phyloP scores from a whole-genome alignment of 2,888 invertebrate genomes.

The Phortica okadai region DNA sequence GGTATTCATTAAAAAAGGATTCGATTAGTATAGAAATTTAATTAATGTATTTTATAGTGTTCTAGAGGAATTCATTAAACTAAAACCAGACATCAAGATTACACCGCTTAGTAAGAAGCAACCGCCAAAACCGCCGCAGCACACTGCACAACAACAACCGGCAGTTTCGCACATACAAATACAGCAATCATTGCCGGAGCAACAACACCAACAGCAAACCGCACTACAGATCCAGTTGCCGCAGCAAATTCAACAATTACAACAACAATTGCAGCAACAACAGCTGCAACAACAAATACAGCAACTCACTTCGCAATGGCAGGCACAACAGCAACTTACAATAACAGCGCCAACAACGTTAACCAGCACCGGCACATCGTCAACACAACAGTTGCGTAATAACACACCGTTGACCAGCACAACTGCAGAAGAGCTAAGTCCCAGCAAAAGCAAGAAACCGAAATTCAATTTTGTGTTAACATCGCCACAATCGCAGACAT shows the following conservation, averaged over 20 bases:
- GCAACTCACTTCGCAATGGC: conserved; percentile 64
- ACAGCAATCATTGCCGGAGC: conserved; percentile 44
- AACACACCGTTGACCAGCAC: neutral
- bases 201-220: conserved; percentile 44
- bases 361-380: conserved; percentile 40
- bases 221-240: conserved; percentile 48
- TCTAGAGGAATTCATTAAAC: conserved; percentile 73
- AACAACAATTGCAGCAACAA: conserved; percentile 51
- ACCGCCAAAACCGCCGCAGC: neutral
- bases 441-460: conserved; percentile 71
- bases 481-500: conserved; percentile 61
- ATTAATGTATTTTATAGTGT: conserved; percentile 55
- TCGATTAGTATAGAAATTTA: no score
- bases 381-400: conserved; percentile 6
- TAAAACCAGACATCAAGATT: conserved; percentile 75
- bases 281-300: conserved; percentile 63
- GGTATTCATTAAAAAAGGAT: neutral
- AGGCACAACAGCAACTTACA: conserved; percentile 61
- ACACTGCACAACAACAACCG: neutral
- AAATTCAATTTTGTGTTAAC: conserved; percentile 75
- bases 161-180: conserved; percentile 43
- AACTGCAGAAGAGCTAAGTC: conserved; percentile 49
- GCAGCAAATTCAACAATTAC: conserved; percentile 46
- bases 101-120: conserved; percentile 68
- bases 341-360: conserved; percentile 53